phyloP scores from a whole-genome alignment of 2,797 vertebrate species.

The Hybognathus amarus region DNA sequence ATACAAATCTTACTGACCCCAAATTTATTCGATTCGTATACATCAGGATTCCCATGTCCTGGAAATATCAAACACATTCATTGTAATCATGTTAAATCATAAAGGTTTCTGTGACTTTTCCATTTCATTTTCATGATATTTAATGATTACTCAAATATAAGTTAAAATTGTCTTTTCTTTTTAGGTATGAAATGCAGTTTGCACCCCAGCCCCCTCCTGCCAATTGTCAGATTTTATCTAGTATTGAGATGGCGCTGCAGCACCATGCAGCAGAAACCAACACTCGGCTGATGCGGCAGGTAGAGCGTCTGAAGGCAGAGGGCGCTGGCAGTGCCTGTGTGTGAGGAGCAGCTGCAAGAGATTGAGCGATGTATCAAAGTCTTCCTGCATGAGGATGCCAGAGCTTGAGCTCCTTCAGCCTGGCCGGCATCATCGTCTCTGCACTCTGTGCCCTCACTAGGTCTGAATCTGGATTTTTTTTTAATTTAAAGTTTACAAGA shows the following conservation, averaged over 20 bases:
- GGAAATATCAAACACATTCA: neutral
- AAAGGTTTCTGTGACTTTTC: neutral
- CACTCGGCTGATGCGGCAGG: slow-evolving; percentile 85
- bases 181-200: slow-evolving; percentile 92
- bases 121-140: neutral
- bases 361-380: slow-evolving; percentile 95
- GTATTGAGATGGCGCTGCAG: slow-evolving; percentile 90
- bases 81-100: neutral
- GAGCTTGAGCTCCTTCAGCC: slow-evolving; percentile 91
- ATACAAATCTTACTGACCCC: neutral
- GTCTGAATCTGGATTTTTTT: slow-evolving; percentile 67
- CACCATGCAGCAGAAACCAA: slow-evolving; percentile 91
- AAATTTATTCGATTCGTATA: neutral
- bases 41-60: neutral
- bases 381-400: slow-evolving; percentile 90
- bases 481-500: neutral
- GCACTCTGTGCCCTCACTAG: slow-evolving; percentile 94
- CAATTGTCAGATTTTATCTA: slow-evolving; percentile 88
- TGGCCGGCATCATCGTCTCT: slow-evolving; percentile 92
- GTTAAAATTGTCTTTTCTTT: neutral
- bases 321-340: slow-evolving; percentile 85
- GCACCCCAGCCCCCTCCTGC: slow-evolving; percentile 86
- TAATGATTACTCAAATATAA: neutral
- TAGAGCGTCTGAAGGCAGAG: slow-evolving; percentile 92
- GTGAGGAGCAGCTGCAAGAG: slow-evolving; percentile 96